Evolutionary conservation across 2,113 vertebrate species (phyloP).

Genomic region (Lophotis ruficrista): DNA sequence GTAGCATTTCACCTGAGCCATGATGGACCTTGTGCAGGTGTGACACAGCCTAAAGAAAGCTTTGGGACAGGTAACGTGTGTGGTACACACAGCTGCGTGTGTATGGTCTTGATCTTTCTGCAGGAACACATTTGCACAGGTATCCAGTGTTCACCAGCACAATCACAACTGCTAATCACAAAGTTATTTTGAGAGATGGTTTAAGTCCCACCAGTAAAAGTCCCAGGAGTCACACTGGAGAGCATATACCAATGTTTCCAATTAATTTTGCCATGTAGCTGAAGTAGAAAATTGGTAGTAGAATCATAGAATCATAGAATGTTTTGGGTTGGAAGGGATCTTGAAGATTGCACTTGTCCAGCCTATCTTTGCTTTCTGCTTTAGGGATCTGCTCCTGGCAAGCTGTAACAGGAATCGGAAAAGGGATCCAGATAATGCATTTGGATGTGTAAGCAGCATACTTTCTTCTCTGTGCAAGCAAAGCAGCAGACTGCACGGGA

Average conservation of each 20-base stretch:
- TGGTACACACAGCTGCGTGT: neutral
- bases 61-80: rapidly evolving
- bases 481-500: neutral
- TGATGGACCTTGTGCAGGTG: neutral
- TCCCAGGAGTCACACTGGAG: neutral
- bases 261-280: neutral
- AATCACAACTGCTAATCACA: neutral
- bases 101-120: neutral
- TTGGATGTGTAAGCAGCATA: neutral
- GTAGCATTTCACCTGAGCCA: neutral
- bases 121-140: neutral
- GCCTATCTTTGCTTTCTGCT: neutral
- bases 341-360: neutral
- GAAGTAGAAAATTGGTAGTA: neutral
- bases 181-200: neutral
- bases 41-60: neutral
- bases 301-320: no score
- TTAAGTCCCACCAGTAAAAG: neutral
- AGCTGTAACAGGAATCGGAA: neutral
- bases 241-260: neutral
- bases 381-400: neutral
- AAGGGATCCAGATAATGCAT: neutral
- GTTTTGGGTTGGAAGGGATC: no score
- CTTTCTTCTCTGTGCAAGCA: neutral
- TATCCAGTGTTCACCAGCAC: neutral